phyloP scores from a whole-genome alignment of 2,888 invertebrate species.

The Argynnis bischoffii region DNA sequence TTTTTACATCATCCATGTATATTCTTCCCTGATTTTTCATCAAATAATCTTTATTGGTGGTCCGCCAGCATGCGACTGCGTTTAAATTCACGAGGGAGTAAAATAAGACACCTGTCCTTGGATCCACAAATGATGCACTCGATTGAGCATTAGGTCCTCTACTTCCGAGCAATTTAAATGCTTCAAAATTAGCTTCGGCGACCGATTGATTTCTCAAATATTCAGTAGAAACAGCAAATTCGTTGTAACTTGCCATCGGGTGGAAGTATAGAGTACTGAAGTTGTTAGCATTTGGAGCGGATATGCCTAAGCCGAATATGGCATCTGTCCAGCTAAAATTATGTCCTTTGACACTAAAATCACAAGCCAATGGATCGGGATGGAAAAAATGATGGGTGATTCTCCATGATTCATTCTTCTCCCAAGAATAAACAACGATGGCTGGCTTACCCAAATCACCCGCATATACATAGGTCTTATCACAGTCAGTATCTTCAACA shows the following conservation, averaged over 20 bases:
- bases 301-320: conserved; percentile 88
- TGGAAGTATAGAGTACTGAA: conserved; percentile 90
- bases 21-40: conserved; percentile 88
- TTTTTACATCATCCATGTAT: conserved; percentile 86
- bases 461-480: conserved; percentile 87
- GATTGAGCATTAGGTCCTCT: conserved; percentile 89
- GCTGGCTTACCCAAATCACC: conserved; percentile 87
- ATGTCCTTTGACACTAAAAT: conserved; percentile 86
- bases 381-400: conserved; percentile 87
- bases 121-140: conserved; percentile 87
- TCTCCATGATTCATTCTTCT: conserved; percentile 87
- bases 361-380: conserved; percentile 87
- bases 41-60: conserved; percentile 85
- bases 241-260: conserved; percentile 88
- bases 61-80: conserved; percentile 90
- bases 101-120: conserved; percentile 87
- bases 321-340: conserved; percentile 90
- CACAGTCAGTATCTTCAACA: conserved; percentile 88
- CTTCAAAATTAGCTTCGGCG: conserved; percentile 81
- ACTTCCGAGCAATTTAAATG: conserved; percentile 86
- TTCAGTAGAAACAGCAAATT: conserved; percentile 88
- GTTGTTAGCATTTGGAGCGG: conserved; percentile 84
- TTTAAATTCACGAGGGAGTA: conserved; percentile 89
- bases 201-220: conserved; percentile 84
- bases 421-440: conserved; percentile 89